phyloP scores from a whole-genome alignment of 2,888 invertebrate genomes.

The Busseola fusca region DNA sequence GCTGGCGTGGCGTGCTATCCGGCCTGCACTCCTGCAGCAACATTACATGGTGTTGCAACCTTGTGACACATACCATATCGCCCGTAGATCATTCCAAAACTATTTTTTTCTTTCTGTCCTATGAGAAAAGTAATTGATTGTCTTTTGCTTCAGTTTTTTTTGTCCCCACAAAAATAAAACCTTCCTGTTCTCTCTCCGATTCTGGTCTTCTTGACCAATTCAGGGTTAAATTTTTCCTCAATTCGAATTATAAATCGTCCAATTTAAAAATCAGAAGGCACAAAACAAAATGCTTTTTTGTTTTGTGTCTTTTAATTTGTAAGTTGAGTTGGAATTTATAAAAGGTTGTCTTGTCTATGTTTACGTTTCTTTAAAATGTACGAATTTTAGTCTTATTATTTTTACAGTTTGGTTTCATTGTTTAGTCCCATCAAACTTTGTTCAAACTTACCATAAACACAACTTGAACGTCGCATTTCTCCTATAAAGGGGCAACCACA shows the following conservation, averaged over 20 bases:
- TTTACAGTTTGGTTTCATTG: slow-evolving; percentile 8
- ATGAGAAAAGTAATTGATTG: not conserved
- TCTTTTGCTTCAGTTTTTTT: too few relatives aligned
- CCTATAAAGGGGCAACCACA: slow-evolving; percentile 61
- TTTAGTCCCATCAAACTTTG: slow-evolving; percentile 19
- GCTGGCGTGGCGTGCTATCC: not conserved
- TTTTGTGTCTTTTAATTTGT: not conserved
- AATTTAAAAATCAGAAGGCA: too few relatives aligned
- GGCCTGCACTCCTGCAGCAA: not conserved
- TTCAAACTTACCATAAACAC: slow-evolving; percentile 36
- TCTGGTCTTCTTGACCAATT: not conserved
- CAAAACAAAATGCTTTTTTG: not conserved
- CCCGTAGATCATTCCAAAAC: not conserved
- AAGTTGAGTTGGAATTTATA: not conserved
- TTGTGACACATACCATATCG: not conserved
- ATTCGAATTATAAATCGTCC: not conserved
- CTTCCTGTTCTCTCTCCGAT: too few relatives aligned
- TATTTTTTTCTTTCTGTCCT: not conserved
- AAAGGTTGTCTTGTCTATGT: not conserved
- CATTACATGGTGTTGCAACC: too few relatives aligned
- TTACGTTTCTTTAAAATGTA: not conserved
- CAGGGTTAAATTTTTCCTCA: not conserved
- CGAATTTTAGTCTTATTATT: slow-evolving; percentile 2
- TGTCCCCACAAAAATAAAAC: not conserved
- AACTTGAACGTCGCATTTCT: slow-evolving; percentile 50